Conservation (phyloP, 1,140 invertebrate genomes). For the Drosophila miranda region DNA sequence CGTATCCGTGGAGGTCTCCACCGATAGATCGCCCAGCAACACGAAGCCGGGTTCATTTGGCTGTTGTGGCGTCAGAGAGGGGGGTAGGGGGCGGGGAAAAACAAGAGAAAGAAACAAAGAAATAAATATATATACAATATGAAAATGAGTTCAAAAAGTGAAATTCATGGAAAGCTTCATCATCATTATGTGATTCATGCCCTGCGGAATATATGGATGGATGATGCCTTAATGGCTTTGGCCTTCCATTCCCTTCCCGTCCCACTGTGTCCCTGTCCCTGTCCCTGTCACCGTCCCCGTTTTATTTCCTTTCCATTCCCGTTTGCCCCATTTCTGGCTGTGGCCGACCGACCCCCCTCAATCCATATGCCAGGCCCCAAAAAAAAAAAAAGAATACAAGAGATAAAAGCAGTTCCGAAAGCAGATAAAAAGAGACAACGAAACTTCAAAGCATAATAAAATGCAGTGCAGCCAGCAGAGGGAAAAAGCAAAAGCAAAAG, state of each 20-base stretch:
- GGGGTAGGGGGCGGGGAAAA: neutral
- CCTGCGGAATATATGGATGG: neutral
- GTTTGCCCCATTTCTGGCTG: conserved; percentile 36
- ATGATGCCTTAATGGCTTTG: neutral
- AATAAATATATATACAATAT: neutral
- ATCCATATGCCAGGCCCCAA: conserved; percentile 35
- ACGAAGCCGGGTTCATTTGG: conserved; percentile 88
- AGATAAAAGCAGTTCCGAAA: conserved; percentile 61
- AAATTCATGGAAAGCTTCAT: conserved; percentile 45
- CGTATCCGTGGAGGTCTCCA: conserved; percentile 86
- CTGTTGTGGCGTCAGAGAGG: conserved; percentile 72
- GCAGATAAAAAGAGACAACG: conserved; percentile 37
- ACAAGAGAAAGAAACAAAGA: conserved; percentile 6
- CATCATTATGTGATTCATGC: conserved; percentile 22
- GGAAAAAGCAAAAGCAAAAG: conserved; percentile 31
- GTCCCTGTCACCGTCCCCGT: neutral
- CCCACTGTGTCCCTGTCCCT: conserved; percentile 4
- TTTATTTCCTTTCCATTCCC: neutral
- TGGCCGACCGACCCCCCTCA: conserved; percentile 39
- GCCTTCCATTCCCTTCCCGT: conserved; percentile 5
- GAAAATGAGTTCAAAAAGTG: conserved; percentile 24
- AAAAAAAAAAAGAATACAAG: neutral
- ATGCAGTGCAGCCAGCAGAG: conserved; percentile 6
- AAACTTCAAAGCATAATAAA: conserved; percentile 21
- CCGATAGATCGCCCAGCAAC: conserved; percentile 83